Evolutionary conservation across 2,113 vertebrate genomes (phyloP), one percentile per base, ranked within the genome.

Genomic region (Ameiurus melas): DNA sequence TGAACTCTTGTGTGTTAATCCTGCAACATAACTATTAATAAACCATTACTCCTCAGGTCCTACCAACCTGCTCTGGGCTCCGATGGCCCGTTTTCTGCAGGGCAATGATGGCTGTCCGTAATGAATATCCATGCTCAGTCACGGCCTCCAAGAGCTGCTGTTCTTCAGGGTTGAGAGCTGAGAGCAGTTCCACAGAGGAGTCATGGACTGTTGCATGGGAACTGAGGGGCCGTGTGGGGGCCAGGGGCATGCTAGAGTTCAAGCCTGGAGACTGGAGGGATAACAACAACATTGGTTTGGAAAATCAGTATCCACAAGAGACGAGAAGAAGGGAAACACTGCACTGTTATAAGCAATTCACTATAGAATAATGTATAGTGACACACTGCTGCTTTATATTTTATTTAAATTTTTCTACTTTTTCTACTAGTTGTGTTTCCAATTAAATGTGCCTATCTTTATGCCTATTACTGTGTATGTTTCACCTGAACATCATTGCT

Each of bases 81-180:
- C 97, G 96, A 73, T 88, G 94, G 27, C 97, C 96, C 0, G 95
- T 97, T 94, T 96, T 98, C 96, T 99, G 98, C 81, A 99, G 95
- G 70, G 98, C 96, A n/a, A 95, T 92, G 83, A 99, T 97, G 89
- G 97, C 98, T 58, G 96, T 96, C 22, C 89, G 94, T 47, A 97
- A 90, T 0, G 98, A 94, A 89, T 99, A 99, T 27, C 98, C 98
- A 87, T 95, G 88, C 82, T 96, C 95, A 0, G 96, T 96, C 70
- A 99, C 94, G 0, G 96, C 95, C 82, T 92, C 93, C 0, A 99
- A 95, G 90, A 99, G 95, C 87, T 97, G 96, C 83, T 95, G 94
- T 91, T 99, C 98, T 90, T 98, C 97, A 20, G 95, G 95, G 94
- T 95, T 98, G 89, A 99, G 94, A 0, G 96, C 97, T 0, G 95